Percentiles rank a stretch among this genome's conserved stretches.
phyloP scores from a whole-genome alignment of 2,888 invertebrate species.

The Halictus quadricinctus region DNA sequence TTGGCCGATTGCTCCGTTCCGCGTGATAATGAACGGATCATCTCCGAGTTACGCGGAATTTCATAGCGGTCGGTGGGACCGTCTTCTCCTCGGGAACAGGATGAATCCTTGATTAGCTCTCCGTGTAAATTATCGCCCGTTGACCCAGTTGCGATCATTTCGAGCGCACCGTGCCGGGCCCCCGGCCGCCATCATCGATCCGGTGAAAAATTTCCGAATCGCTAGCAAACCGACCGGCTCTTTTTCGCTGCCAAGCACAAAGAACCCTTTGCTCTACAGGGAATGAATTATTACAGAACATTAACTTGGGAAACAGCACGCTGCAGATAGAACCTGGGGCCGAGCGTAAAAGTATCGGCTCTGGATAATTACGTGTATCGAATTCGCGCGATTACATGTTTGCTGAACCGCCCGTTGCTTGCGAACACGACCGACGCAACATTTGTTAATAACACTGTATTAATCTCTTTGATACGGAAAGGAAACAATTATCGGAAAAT shows the following conservation, averaged over 20 bases:
- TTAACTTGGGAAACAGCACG: neutral
- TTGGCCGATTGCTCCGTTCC: slow-evolving; percentile 40
- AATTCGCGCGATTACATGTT: neutral
- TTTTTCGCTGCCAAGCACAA: neutral
- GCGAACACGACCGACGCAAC: neutral
- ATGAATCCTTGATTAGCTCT: slow-evolving; percentile 52
- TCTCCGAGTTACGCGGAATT: slow-evolving; percentile 40
- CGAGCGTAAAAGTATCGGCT: neutral
- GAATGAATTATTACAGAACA: neutral
- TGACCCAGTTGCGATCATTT: slow-evolving; percentile 27
- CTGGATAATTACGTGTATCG: neutral
- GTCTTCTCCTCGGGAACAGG: slow-evolving; percentile 28
- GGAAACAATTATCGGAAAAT: neutral
- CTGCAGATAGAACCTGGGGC: neutral
- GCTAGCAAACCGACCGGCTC: neutral
- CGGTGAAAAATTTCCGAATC: neutral
- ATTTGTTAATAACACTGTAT: neutral
- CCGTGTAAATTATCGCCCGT: slow-evolving; percentile 20
- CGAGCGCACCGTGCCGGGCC: neutral
- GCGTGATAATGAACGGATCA: slow-evolving; percentile 56
- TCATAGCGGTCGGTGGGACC: slow-evolving; percentile 30
- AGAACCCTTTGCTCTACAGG: neutral
- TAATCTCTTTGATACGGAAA: neutral
- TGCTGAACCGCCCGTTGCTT: neutral
- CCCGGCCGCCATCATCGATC: neutral